Evolutionary conservation across 2,888 invertebrate species (phyloP).

Genomic region (Lasioglossum leucozonium): DNA sequence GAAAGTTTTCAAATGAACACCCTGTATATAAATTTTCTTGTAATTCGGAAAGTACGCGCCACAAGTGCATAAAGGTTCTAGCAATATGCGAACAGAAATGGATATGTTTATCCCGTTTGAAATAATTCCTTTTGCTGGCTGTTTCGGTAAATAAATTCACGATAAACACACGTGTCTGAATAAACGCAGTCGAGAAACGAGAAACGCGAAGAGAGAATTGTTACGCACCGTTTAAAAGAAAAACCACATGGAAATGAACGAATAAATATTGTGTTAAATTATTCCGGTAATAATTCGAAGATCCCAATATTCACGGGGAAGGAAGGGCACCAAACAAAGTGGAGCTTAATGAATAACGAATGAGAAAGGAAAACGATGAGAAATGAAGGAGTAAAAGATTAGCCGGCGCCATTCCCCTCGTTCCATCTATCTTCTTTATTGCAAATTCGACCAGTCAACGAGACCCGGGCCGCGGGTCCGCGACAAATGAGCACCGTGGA

Average conservation of each 20-base stretch:
- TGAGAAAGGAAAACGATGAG: constrained; percentile 59
- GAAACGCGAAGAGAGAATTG: not conserved
- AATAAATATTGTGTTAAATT: not conserved
- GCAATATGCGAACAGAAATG: too few species aligned
- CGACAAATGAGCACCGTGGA: constrained; percentile 69
- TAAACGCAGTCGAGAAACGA: not conserved
- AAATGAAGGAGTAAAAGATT: constrained; percentile 68
- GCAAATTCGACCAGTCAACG: constrained; percentile 73
- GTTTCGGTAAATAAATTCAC: not conserved
- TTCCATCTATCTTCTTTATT: constrained; percentile 74
- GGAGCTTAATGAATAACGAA: constrained; percentile 73
- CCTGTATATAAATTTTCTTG: too few species aligned
- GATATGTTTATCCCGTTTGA: too few species aligned
- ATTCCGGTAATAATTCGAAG: not conserved
- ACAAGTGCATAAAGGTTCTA: too few species aligned
- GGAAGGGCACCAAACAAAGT: constrained; percentile 49
- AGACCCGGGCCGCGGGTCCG: constrained; percentile 54
- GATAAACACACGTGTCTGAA: not conserved
- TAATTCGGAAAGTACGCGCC: too few species aligned
- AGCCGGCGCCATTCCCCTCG: constrained; percentile 63
- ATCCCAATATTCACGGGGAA: not conserved
- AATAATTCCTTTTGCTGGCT: too few species aligned
- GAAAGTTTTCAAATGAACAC: too few species aligned
- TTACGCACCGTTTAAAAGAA: not conserved
- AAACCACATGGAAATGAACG: not conserved